A percentile compares a stretch with the other conserved stretches of the same genome.
Evolutionary conservation across 2,888 invertebrate genomes (phyloP).

Genomic region (Parnassius orleans): DNA sequence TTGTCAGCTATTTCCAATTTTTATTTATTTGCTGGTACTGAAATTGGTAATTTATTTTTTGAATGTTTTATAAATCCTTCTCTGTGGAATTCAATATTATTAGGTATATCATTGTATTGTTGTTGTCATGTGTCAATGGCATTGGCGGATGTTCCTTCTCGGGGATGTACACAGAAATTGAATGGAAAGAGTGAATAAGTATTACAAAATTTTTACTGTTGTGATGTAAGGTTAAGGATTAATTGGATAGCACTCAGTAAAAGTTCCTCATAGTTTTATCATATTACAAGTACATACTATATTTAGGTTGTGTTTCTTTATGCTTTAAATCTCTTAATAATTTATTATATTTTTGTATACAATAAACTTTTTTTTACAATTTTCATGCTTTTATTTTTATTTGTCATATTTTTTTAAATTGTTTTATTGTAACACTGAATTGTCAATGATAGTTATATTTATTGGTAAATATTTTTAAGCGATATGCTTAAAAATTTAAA

Average conservation of each 20-base stretch:
- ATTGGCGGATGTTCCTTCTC: constrained; percentile 59
- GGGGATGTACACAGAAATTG: constrained; percentile 38
- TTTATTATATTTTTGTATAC: constrained; percentile 19
- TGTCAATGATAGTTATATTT: no score
- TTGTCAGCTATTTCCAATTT: constrained; percentile 92
- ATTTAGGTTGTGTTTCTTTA: constrained; percentile 21
- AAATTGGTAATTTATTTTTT: constrained; percentile 87
- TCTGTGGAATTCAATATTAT: constrained; percentile 50
- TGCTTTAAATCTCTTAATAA: constrained; percentile 16
- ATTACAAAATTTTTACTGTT: constrained; percentile 35
- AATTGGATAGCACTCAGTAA: constrained; percentile 23
- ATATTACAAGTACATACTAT: constrained; percentile 21
- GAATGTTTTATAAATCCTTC: constrained; percentile 74
- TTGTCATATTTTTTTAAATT: not conserved
- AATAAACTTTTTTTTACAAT: constrained; percentile 13
- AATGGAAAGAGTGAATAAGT: constrained; percentile 26
- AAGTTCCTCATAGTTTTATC: constrained; percentile 24
- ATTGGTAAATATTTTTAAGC: no score
- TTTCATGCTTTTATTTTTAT: not conserved
- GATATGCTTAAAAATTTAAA: no score
- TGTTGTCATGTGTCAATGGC: constrained; percentile 74
- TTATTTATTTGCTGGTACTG: constrained; percentile 90
- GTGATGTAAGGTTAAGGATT: constrained; percentile 33
- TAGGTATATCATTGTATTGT: constrained; percentile 60
- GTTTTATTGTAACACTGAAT: no score